Conservation (phyloP, 2,797 vertebrate genomes). For the Ctenopoma kingsleyae region DNA sequence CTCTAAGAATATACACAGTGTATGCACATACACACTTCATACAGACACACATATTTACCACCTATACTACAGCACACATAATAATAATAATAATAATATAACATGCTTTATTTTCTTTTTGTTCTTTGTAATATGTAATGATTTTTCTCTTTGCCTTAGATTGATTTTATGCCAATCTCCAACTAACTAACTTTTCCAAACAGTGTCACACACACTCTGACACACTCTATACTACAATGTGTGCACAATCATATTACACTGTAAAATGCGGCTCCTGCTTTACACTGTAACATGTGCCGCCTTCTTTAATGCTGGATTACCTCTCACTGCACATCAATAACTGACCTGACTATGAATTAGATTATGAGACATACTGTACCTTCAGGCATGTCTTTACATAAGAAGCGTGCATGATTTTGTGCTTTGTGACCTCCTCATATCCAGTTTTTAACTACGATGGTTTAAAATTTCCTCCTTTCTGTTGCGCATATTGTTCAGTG, state of each 20-base stretch:
- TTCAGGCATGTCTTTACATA: not conserved
- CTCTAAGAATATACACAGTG: too few relatives aligned
- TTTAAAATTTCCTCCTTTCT: too few relatives aligned
- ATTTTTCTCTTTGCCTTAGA: not conserved
- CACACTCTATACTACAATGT: not conserved
- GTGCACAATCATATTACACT: too few relatives aligned
- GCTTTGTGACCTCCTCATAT: not conserved
- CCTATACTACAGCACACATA: not conserved
- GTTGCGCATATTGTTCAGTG: too few relatives aligned
- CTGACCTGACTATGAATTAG: not conserved
- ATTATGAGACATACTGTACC: not conserved
- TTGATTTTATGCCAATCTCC: not conserved
- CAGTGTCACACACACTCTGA: not conserved
- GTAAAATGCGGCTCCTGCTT: too few relatives aligned
- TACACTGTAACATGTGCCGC: too few relatives aligned
- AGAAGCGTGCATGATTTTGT: not conserved
- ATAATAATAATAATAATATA: not conserved
- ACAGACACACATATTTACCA: not conserved
- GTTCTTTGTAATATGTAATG: too few relatives aligned
- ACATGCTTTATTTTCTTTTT: too few relatives aligned
- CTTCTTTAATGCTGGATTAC: not conserved
- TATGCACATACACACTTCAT: too few relatives aligned
- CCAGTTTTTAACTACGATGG: not conserved
- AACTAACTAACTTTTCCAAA: too few relatives aligned
- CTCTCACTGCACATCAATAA: constrained; percentile 1